Evolutionary conservation across 2,888 invertebrate species (phyloP).

Genomic region (Laspeyria flexula): DNA sequence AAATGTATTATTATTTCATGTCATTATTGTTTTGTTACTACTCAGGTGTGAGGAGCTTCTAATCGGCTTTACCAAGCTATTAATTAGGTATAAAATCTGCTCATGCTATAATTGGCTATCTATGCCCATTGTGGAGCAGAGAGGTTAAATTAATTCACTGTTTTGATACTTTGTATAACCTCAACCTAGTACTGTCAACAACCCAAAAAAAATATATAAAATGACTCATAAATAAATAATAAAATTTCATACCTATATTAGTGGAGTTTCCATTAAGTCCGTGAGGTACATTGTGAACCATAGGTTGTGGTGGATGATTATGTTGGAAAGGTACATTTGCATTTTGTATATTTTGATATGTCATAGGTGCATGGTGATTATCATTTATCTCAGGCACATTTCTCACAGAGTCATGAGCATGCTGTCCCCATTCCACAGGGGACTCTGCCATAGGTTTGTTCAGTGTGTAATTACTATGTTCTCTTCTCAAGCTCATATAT

Average conservation of each 20-base stretch:
- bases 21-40: no score
- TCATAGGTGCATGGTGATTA: constrained; percentile 79
- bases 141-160: no score
- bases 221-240: neutral
- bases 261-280: constrained; percentile 79
- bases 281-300: constrained; percentile 65
- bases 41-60: no score
- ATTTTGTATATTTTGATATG: constrained; percentile 80
- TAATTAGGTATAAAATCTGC: no score
- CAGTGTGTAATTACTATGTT: constrained; percentile 74
- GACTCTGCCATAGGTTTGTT: constrained; percentile 77
- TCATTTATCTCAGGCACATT: constrained; percentile 74
- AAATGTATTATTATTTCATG: no score
- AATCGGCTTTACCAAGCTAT: no score
- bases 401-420: constrained; percentile 70
- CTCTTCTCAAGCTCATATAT: constrained; percentile 76
- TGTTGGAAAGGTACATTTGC: constrained; percentile 80
- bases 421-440: constrained; percentile 82
- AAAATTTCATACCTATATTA: constrained; percentile 61
- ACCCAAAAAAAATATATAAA: no score
- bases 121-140: no score
- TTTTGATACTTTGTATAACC: no score
- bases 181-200: no score
- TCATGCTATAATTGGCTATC: no score
- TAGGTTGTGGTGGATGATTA: constrained; percentile 70